Base-by-base conservation (phyloP, 2,797 vertebrate species). In the Furcifer pardalis region DNA sequence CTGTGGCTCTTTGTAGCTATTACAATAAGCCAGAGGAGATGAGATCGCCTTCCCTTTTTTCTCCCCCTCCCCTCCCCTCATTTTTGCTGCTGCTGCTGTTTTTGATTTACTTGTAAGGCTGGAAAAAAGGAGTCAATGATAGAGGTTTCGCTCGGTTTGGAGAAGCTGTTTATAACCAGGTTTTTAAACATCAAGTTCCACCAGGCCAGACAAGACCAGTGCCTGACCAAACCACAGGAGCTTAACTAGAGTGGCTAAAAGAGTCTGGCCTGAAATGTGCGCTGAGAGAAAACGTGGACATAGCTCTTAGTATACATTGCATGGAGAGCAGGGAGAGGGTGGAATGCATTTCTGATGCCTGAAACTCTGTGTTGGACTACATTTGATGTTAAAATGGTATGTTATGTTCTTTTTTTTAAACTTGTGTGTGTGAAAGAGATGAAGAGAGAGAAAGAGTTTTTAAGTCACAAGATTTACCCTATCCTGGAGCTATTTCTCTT, bases 91-190 rank as follows among this genome's bases (percentile, higher is more conserved):
- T 92, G 91, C 79, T 95, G 92, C 94, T 95, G 94, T 3, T 96
- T 96, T 93, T 96, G 88, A 95, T 96, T 95, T 95, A 92, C 40
- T 90, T 91, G 87, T 86, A 94, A 89, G 84, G 82, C 88, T 90
- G 40, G 85, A 84, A 91, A 90, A 92, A 82, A 86, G 74, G 60
- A 94, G 60, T 93, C 94, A 94, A 92, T 94, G 91, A 91, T 89
- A 95, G 91, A 90, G 83, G 89, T 95, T 92, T 81, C 87, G 88
- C 93, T 91, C 84, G 87, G 88, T 92, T 94, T 93, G 94, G 92
- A 95, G 91, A 90, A 94, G 87, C 89, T 92, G 90, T 93, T 90
- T 94, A 89, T 95, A 94, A 92, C 92, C 91, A 89, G 84, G 81
- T 92, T 94, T 85, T 85, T 94, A 87, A 95, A 88, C 73, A 86